phyloP scores from a whole-genome alignment of 2,797 vertebrate species.

The Arnoldichthys spilopterus region DNA sequence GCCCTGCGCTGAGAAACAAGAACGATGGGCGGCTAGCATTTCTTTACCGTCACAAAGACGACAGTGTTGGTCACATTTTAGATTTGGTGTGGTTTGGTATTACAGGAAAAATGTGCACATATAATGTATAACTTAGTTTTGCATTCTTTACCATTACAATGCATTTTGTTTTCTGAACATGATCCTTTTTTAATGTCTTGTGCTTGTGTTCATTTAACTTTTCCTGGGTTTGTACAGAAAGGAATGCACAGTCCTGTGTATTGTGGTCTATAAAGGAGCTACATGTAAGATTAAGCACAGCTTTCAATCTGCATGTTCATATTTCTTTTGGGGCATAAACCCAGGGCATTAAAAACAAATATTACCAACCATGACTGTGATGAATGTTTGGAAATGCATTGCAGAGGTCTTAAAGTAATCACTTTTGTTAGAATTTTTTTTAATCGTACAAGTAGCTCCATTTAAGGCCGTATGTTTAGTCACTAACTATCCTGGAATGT shows the following conservation, averaged over 20 bases:
- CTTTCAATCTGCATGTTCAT: not conserved
- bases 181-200: not conserved
- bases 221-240: not conserved
- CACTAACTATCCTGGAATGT: not conserved
- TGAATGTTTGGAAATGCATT: not conserved
- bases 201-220: not conserved
- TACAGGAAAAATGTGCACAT: slow-evolving; percentile 26
- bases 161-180: not conserved
- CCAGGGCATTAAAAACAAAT: too few species aligned
- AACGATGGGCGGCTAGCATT: slow-evolving; percentile 33
- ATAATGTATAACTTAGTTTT: not conserved
- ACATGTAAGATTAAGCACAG: not conserved
- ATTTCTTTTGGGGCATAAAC: too few species aligned
- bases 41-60: slow-evolving; percentile 4
- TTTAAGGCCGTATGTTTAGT: not conserved
- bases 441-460: not conserved
- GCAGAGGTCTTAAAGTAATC: not conserved
- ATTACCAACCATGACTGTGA: too few species aligned
- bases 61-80: not conserved
- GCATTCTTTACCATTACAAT: not conserved
- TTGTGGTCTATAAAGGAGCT: not conserved
- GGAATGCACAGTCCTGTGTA: not conserved
- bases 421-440: too few species aligned
- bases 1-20: slow-evolving; percentile 47
- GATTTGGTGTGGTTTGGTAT: slow-evolving; percentile 15